Evolutionary conservation across 2,113 vertebrate genomes (phyloP).

Genomic region (Hipposideros armiger): DNA sequence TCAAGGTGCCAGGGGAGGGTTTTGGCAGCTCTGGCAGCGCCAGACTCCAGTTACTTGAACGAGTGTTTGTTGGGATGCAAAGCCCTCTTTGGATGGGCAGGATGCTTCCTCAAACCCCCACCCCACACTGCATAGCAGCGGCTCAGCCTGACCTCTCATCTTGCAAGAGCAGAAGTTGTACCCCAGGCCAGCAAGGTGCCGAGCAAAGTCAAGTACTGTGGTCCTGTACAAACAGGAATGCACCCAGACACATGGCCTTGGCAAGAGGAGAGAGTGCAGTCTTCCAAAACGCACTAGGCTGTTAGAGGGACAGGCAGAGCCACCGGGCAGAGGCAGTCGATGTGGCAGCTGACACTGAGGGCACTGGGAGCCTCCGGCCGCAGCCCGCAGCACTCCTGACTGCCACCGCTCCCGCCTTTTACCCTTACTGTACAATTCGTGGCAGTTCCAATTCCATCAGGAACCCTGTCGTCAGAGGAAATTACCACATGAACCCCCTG

Average conservation of each 20-base stretch:
- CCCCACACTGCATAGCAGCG: not conserved
- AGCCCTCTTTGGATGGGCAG: not conserved
- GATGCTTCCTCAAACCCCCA: not conserved
- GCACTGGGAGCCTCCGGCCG: not conserved
- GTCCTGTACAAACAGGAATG: not conserved
- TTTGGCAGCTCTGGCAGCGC: not conserved
- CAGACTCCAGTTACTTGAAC: slow-evolving; percentile 51
- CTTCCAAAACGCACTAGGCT: not conserved
- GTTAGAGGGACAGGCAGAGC: not conserved
- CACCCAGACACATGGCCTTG: accelerated
- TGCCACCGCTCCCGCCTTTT: not conserved
- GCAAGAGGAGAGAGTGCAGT: not conserved
- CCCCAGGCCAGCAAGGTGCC: not conserved
- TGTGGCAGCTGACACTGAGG: not conserved
- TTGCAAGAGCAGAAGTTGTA: not conserved
- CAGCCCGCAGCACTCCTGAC: not conserved
- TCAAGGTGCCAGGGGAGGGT: slow-evolving; percentile 48
- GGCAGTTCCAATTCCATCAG: not conserved
- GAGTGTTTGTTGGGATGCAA: not conserved
- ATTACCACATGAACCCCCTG: slow-evolving; percentile 14
- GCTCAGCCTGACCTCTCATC: not conserved
- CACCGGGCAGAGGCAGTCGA: accelerated
- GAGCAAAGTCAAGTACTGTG: not conserved
- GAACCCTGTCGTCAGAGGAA: slow-evolving; percentile 51
- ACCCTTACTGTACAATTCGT: slow-evolving; percentile 28